Conservation (phyloP, 2,113 vertebrate genomes). For the Lycaon pictus region DNA sequence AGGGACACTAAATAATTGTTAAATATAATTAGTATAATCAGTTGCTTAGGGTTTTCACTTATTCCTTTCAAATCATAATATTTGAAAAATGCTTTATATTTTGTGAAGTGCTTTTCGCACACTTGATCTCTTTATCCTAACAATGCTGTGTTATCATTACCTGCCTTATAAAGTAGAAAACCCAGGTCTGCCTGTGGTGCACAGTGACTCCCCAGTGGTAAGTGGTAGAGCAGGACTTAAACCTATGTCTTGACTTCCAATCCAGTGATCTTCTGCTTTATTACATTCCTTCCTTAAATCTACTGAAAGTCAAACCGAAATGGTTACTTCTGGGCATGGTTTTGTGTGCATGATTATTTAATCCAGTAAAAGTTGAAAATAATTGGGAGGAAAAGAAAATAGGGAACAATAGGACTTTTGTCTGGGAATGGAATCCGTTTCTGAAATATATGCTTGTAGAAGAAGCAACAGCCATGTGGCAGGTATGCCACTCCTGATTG, state of each 20-base stretch:
- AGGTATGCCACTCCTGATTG: too few species aligned
- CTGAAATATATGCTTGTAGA: neutral
- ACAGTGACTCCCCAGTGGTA: neutral
- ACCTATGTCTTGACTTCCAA: neutral
- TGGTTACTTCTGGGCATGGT: neutral
- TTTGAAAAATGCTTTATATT: conserved; percentile 18
- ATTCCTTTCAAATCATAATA: conserved; percentile 8
- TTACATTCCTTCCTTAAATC: neutral
- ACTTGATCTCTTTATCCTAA: neutral
- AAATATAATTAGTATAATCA: neutral
- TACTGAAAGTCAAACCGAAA: neutral
- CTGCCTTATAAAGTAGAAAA: neutral
- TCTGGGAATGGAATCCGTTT: neutral
- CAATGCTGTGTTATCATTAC: neutral
- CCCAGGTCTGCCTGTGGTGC: neutral
- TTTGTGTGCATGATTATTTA: neutral
- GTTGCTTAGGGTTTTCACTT: neutral
- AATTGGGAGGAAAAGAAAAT: neutral
- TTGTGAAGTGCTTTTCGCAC: neutral
- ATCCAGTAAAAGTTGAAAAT: neutral
- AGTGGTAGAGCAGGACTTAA: neutral
- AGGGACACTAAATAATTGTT: neutral
- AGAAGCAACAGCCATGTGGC: neutral
- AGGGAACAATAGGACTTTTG: neutral
- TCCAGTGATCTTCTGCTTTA: neutral